Conservation (phyloP, 2,113 vertebrate genomes). For the Xyrauchen texanus region DNA sequence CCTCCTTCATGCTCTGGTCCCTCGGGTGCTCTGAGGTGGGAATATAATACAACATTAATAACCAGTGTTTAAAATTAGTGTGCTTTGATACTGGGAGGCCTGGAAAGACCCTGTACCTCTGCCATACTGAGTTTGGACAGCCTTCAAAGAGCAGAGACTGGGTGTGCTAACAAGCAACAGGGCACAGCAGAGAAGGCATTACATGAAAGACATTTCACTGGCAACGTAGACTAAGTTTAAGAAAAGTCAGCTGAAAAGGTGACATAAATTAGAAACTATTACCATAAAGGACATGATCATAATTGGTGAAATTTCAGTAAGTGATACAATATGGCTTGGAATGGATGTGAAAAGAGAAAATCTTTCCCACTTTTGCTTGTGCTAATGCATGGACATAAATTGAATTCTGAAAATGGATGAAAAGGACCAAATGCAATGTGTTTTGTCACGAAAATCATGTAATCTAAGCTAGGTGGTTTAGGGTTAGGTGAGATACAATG, state of each 20-base stretch:
- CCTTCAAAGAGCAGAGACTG: conserved; percentile 43
- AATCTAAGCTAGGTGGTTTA: conserved; percentile 19
- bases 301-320: not conserved
- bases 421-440: not conserved
- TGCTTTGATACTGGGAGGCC: conserved; percentile 22
- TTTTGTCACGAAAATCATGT: conserved; percentile 34
- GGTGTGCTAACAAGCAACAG: conserved; percentile 26
- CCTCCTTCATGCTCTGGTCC: conserved; percentile 1
- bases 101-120: conserved; percentile 36
- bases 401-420: not conserved
- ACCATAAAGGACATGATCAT: conserved; percentile 14
- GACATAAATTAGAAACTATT: not conserved
- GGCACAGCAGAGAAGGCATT: not conserved
- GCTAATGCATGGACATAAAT: conserved; percentile 4
- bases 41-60: conserved; percentile 32
- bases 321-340: not conserved
- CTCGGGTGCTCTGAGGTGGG: conserved; percentile 21
- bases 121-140: conserved; percentile 33
- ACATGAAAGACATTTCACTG: conserved; percentile 20
- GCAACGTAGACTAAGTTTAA: not conserved
- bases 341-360: not conserved
- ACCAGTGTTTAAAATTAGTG: conserved; percentile 31
- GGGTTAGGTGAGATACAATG: conserved; percentile 44
- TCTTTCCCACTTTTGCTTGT: not conserved
- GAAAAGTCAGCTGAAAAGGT: not conserved